Evolutionary conservation across 2,888 invertebrate genomes (phyloP), one percentile per base, ranked within the genome.

Genomic region (Imbricaverruca yamaguchii): DNA sequence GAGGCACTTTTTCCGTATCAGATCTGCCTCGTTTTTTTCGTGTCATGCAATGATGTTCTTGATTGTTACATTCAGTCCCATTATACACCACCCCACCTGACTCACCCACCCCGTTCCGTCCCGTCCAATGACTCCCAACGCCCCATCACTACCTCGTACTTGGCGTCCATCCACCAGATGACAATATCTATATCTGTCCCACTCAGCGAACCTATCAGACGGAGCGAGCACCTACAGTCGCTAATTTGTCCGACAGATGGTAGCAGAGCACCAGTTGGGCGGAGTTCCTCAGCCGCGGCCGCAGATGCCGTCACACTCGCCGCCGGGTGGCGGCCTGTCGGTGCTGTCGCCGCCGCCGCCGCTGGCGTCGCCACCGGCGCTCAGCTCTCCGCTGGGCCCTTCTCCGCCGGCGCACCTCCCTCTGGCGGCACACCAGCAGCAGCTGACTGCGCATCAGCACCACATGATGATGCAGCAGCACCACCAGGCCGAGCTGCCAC

Each of bases 181-280:
- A 39, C 39, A 39, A 39, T 39, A 39, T 39, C 39, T 39, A 39
- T 39, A 39, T 39, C 39, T 39, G 39, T 39, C 39, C 39, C 4
- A 39, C 39, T 39, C 39, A 4, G 39, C 39, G 39, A 39, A 4
- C 39, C 39, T 39, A 39, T 39, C 39, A 39, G 39, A 39, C 39
- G 1, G 39, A 39, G 39, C 39, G 39, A 39, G 4, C 39, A 39
- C 39, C 4, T 39, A 39, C 39, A 39, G 39, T 39, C 39, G 39
- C 39, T 1, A 39, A 2, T 67, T 9, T 25, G 67, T 67, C 67
- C 65, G 23, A 18, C 82, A 82, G 63, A 82, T 81, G 65, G 79
- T 4, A 39, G 39, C 80, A 59, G 80, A 80, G 25, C 83, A 83
- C 65, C 83, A 83, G 56, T 80, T 80, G 67, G 67, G 67, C 25